Conservation (phyloP, 2,888 invertebrate genomes). For the Drosophila meridiana region DNA sequence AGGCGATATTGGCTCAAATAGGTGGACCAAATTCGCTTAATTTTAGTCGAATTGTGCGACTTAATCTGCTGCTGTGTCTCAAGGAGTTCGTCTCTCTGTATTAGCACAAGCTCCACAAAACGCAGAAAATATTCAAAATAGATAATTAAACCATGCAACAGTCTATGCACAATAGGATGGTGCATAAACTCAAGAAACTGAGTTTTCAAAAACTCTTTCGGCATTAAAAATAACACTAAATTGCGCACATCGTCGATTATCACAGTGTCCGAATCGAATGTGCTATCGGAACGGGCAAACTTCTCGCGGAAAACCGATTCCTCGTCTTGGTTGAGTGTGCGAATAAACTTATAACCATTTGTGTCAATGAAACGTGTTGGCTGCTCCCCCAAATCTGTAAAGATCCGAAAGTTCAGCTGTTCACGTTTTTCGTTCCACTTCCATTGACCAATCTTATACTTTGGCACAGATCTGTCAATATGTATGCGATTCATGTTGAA, state of each 20-base stretch:
- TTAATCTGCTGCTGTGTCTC: not conserved
- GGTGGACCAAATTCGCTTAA: constrained; percentile 5
- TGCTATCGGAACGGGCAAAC: not conserved
- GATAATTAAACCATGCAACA: constrained; percentile 2
- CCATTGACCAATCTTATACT: not conserved
- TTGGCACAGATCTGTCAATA: not conserved
- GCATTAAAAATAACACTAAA: constrained; percentile 4
- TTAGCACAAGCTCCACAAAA: not conserved
- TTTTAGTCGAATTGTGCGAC: not conserved
- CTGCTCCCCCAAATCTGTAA: not conserved
- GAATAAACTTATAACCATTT: constrained; percentile 1
- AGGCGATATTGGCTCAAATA: constrained; percentile 4
- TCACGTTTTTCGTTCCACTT: not conserved
- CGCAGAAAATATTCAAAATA: constrained; percentile 11
- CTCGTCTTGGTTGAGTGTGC: not conserved
- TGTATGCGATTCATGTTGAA: not conserved
- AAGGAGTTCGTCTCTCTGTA: not conserved
- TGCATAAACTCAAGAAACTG: constrained; percentile 8
- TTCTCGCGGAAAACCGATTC: not conserved
- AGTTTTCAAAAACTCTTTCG: constrained; percentile 2
- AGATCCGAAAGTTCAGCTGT: not conserved
- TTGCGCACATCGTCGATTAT: constrained; percentile 1
- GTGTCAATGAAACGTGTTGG: not conserved
- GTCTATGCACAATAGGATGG: not conserved
- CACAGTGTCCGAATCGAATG: constrained; percentile 5